Evolutionary conservation across 1,140 invertebrate species (phyloP).

Genomic region (Trachelipus rathkii): DNA sequence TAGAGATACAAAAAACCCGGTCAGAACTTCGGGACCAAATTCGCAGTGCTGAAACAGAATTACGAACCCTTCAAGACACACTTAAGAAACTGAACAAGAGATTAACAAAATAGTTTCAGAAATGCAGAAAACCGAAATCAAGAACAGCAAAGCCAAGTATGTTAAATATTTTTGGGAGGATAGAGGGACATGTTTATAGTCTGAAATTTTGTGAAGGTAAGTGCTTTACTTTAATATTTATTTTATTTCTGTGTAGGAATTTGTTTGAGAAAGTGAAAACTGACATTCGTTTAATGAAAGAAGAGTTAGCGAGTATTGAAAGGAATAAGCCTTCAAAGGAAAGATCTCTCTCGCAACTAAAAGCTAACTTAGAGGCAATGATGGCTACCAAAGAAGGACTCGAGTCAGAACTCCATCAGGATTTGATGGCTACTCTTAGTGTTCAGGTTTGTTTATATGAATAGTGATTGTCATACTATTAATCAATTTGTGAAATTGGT

Average conservation of each 20-base stretch:
- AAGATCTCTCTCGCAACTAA: slow-evolving; percentile 80
- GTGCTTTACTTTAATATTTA: no score
- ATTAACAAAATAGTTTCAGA: slow-evolving; percentile 92
- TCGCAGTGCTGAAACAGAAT: slow-evolving; percentile 71
- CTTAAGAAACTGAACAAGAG: slow-evolving; percentile 76
- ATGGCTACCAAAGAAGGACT: slow-evolving; percentile 88
- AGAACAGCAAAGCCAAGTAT: slow-evolving; percentile 91
- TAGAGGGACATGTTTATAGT: no score
- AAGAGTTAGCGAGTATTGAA: slow-evolving; percentile 85
- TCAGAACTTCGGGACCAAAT: slow-evolving; percentile 80
- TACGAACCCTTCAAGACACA: slow-evolving; percentile 72
- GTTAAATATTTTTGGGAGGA: slow-evolving; percentile 34
- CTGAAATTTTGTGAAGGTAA: no score
- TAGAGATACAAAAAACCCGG: slow-evolving; percentile 95
- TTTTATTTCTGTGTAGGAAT: slow-evolving; percentile 29
- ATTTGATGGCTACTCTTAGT: slow-evolving; percentile 46
- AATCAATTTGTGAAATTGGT: slow-evolving; percentile 29
- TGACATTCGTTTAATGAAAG: slow-evolving; percentile 90
- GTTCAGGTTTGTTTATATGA: slow-evolving; percentile 29
- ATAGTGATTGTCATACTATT: slow-evolving; percentile 18
- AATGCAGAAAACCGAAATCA: slow-evolving; percentile 95
- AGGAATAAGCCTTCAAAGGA: slow-evolving; percentile 88
- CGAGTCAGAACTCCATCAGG: slow-evolving; percentile 74
- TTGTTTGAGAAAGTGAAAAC: slow-evolving; percentile 96
- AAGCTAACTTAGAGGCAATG: slow-evolving; percentile 91